Evolutionary conservation across 1,140 invertebrate species (phyloP).

Genomic region (Cephus cinctus): DNA sequence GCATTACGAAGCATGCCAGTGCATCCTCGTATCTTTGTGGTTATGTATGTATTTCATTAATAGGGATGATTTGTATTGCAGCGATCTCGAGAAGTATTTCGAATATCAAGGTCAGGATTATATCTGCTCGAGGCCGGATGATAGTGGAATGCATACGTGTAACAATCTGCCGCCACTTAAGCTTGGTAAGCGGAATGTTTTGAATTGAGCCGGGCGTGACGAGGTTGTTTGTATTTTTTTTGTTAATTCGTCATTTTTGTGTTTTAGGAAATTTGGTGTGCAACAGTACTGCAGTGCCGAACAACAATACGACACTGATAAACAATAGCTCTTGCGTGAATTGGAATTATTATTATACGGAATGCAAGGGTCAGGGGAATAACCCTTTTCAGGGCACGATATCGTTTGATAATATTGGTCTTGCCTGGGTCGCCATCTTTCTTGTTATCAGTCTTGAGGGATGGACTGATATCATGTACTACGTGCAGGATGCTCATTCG

Average conservation of each 20-base stretch:
- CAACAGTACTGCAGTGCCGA: slow-evolving; percentile 56
- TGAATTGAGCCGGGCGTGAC: too few species aligned
- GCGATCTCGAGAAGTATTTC: slow-evolving; percentile 74
- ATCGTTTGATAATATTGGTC: slow-evolving; percentile 98
- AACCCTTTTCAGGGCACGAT: slow-evolving; percentile 99
- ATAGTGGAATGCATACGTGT: slow-evolving; percentile 95
- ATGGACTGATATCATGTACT: slow-evolving; percentile 99
- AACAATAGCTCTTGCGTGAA: slow-evolving; percentile 82
- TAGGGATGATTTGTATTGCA: slow-evolving; percentile 39
- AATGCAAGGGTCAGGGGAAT: slow-evolving; percentile 86
- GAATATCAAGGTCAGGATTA: slow-evolving; percentile 91
- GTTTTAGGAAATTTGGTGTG: slow-evolving; percentile 61
- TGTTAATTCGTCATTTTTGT: too few species aligned
- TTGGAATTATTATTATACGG: slow-evolving; percentile 99
- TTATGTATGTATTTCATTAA: slow-evolving; percentile 2
- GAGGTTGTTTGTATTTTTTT: not conserved
- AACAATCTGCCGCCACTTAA: slow-evolving; percentile 77
- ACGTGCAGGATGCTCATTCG: slow-evolving; percentile 98
- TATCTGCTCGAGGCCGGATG: slow-evolving; percentile 92
- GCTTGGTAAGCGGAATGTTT: slow-evolving; percentile 51
- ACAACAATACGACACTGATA: slow-evolving; percentile 51
- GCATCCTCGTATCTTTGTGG: slow-evolving; percentile 35
- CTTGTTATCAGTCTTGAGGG: slow-evolving; percentile 89
- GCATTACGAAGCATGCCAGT: slow-evolving; percentile 32
- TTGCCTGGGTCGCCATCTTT: slow-evolving; percentile 99